Evolutionary conservation across 2,797 vertebrate species (phyloP).

Genomic region (Sebastes melanostomus): DNA sequence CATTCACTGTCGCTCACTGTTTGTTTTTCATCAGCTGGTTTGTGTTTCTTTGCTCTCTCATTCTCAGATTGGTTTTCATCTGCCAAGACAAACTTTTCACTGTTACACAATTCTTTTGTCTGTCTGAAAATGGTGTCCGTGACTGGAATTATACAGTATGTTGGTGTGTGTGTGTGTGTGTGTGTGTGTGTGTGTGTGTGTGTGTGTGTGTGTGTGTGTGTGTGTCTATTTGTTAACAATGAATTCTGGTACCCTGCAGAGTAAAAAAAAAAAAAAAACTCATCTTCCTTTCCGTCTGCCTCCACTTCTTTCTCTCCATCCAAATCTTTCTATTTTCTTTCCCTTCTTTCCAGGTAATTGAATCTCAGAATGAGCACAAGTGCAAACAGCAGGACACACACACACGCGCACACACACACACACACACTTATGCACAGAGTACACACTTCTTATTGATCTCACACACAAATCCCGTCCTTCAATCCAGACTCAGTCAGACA

Average conservation of each 20-base stretch:
- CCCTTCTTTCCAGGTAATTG: conserved; percentile 18
- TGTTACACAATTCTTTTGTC: neutral
- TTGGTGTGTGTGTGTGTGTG: neutral
- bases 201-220: neutral
- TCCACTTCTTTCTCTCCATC: neutral
- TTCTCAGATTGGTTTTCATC: conserved; percentile 13
- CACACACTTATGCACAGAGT: neutral
- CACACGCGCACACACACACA: neutral
- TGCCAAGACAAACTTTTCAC: neutral
- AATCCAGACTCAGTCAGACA: conserved; percentile 29
- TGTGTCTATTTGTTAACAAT: neutral
- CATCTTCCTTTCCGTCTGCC: neutral
- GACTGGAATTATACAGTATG: neutral
- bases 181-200: neutral
- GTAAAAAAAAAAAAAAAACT: neutral
- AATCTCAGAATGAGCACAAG: conserved; percentile 13
- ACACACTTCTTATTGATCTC: conserved; percentile 39
- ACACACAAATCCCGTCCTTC: conserved; percentile 23
- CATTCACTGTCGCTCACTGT: neutral
- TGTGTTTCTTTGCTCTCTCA: neutral
- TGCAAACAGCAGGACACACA: conserved; percentile 4
- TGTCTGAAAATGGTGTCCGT: neutral
- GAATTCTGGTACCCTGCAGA: neutral
- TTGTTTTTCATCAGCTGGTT: conserved; percentile 12
- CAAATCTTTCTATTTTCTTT: conserved; percentile 4